Base-by-base conservation (phyloP, 2,888 invertebrate genomes). In the Steinernema carpocapsae region DNA sequence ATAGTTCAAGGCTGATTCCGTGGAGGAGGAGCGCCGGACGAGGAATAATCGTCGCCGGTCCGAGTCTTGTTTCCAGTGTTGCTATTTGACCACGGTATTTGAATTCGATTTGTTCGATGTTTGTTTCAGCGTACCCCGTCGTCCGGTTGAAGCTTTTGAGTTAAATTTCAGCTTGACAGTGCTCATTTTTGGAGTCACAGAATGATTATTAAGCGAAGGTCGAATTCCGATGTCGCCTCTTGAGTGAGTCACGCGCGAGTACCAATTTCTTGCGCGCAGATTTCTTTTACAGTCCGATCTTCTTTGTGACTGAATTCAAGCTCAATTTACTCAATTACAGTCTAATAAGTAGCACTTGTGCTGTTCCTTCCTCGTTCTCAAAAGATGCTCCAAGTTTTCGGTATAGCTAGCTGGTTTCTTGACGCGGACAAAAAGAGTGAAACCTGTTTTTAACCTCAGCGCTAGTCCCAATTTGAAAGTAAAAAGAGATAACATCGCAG, bases 241-340 rank as follows among this genome's bases (percentile, higher is more conserved):
- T 64, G 64, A 64, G 64, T 64, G 64, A 64, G 64, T 64, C 64
- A 64, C 64, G 64, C 64, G 32, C 64, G 37, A 64, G 64, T 64
- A 64, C 64, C 64, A 52, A 19, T 64, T 64, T 17, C 29, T 64
- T 32, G 26, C 64, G 32, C 32, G 64, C 29, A 32, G 64, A 6
- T 29, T 64, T 64, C 64, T 14, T 64, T 4, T 22, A 12, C 26
- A 6, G 17, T 19, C 64, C 32, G 17, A 24, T 17, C 64, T n/a
- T 32, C 37, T 14, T 17, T 32, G 64, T 64, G 17, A 64, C 17
- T 26, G 17, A 17, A 64, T 64, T 64, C 26, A 64, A 64, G 29
- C 17, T 17, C 64, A 64, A 64, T 64, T 64, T 64, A 64, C 64
- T 64, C 64, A 64, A 26, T 64, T 64, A 26, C 32, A 22, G 17